phyloP scores from a whole-genome alignment of 2,888 invertebrate genomes.

The Diarsia dahlii region DNA sequence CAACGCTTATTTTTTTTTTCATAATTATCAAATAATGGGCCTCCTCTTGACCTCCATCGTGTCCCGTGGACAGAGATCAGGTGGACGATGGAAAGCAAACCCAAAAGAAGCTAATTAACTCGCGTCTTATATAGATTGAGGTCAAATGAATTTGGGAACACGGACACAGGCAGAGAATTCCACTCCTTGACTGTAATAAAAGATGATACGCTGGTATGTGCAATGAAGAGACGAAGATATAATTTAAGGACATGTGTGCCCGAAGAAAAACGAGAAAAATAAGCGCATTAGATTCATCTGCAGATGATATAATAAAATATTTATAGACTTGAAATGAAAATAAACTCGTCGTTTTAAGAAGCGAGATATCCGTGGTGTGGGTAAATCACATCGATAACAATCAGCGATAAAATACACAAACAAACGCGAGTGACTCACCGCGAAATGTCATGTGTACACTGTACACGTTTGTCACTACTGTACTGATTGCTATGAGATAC shows the following conservation, averaged over 20 bases:
- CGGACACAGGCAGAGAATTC: no score
- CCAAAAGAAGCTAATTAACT: no score
- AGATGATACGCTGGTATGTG: background rate
- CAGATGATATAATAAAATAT: background rate
- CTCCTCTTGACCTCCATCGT: no score
- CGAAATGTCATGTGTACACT: constrained; percentile 8
- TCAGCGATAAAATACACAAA: background rate
- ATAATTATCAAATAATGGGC: no score
- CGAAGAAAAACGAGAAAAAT: background rate
- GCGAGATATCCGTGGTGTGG: background rate
- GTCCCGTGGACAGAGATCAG: no score
- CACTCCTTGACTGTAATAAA: no score
- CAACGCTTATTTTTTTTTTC: background rate
- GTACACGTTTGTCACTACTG: background rate
- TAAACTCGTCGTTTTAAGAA: background rate
- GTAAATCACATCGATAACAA: background rate
- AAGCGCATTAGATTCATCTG: background rate
- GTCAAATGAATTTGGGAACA: no score
- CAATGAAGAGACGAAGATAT: background rate
- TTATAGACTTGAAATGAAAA: background rate
- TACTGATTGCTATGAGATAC: background rate
- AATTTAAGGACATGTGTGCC: background rate
- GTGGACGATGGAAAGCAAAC: no score
- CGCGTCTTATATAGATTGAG: no score
- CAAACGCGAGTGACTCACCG: constrained; percentile 9